A percentile compares a stretch with the other conserved stretches of the same genome.
phyloP scores from a whole-genome alignment of 2,888 invertebrate genomes.

The Stegana nigrithorax region DNA sequence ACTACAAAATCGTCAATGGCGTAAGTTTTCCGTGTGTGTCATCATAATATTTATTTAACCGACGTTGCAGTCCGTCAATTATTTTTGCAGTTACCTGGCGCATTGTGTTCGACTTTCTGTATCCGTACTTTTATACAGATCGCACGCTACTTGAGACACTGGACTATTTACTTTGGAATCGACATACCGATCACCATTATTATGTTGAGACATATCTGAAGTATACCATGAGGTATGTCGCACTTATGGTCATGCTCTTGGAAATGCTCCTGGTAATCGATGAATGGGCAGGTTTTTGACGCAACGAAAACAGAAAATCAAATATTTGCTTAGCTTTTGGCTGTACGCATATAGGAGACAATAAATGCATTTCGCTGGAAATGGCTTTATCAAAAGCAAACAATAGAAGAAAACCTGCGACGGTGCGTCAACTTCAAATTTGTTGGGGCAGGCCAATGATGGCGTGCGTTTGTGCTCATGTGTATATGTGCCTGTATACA shows the following conservation, averaged over 20 bases:
- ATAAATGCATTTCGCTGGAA: not conserved
- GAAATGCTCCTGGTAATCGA: constrained; percentile 17
- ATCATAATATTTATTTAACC: no score
- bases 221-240: not conserved
- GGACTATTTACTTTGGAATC: constrained; percentile 28
- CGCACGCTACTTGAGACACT: constrained; percentile 27
- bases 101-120: constrained; percentile 25
- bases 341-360: not conserved
- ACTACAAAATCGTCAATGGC: no score
- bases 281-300: not conserved
- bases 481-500: no score
- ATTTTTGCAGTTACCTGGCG: constrained; percentile 33
- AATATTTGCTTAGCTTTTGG: not conserved
- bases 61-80: constrained; percentile 25
- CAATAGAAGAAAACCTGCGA: constrained; percentile 14
- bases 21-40: no score
- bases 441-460: constrained; percentile 6
- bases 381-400: constrained; percentile 28
- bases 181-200: not conserved
- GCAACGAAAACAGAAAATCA: not conserved
- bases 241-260: constrained; percentile 14
- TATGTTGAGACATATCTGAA: constrained; percentile 9
- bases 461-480: no score
- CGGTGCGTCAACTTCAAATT: not conserved
- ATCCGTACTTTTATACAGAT: constrained; percentile 26